Percentiles rank a stretch among this genome's conserved stretches.
phyloP scores from a whole-genome alignment of 2,113 vertebrate genomes.

The Scophthalmus maximus region DNA sequence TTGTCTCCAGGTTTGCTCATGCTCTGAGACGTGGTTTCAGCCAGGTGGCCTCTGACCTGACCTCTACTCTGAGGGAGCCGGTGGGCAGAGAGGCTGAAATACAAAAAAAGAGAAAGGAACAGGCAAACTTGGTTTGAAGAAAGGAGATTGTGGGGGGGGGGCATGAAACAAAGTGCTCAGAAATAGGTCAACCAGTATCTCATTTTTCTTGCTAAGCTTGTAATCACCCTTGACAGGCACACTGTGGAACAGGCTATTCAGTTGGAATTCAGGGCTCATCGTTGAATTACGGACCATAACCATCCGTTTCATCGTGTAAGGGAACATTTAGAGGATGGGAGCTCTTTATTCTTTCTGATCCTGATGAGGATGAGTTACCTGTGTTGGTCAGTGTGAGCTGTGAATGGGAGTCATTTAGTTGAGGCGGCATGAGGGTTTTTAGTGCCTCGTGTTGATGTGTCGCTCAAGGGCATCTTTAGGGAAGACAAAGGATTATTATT shows the following conservation, averaged over 20 bases:
- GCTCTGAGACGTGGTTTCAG: constrained; percentile 75
- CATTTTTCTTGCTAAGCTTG: constrained; percentile 80
- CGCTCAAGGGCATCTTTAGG: constrained; percentile 33
- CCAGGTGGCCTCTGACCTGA: constrained; percentile 91
- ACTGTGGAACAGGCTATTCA: constrained; percentile 74
- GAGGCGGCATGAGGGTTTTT: not conserved
- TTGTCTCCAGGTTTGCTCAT: constrained; percentile 89
- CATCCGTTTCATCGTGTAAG: constrained; percentile 49
- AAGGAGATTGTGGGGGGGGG: constrained; percentile 40
- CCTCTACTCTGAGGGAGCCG: constrained; percentile 74
- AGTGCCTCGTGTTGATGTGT: constrained; percentile 9
- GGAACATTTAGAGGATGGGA: constrained; percentile 45
- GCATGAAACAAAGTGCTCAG: constrained; percentile 77
- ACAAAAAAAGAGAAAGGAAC: constrained; percentile 37
- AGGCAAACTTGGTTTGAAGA: constrained; percentile 51
- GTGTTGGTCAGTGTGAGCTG: not conserved
- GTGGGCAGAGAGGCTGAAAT: constrained; percentile 81
- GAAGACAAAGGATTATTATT: constrained; percentile 29
- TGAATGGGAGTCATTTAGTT: not conserved
- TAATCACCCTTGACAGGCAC: constrained; percentile 80
- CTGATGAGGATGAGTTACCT: constrained; percentile 22
- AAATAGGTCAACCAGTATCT: constrained; percentile 82
- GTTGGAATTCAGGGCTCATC: constrained; percentile 50
- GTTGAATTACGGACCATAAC: constrained; percentile 56
- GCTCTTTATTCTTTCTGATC: constrained; percentile 38